Base-by-base conservation (phyloP, 2,113 vertebrate species). In the Tychaedon coryphoeus region DNA sequence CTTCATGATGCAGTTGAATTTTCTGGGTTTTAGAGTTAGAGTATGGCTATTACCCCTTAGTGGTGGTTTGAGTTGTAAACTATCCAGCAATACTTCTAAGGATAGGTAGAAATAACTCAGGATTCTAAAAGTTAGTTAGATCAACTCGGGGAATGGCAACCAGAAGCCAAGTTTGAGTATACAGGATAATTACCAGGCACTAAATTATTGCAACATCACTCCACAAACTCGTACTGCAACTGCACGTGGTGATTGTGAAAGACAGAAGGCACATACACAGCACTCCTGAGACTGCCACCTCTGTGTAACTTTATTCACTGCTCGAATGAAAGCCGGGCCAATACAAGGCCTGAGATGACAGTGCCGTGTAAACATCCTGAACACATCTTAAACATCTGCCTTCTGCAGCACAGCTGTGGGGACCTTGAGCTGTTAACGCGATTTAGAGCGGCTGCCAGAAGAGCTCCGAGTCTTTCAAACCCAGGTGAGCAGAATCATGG, bases 231-330 rank as follows among this genome's bases (percentile, higher is more conserved):
- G 40, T 12, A 8, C 17, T 45, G 79, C 58, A 67, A 75, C 3
- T 54, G 24, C 57, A 11, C 10, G 0, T 0, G 0, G 10, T 16
- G 45, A 25, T 9, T 86, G 82, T 9, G 83, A 75, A 88, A 92
- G 0, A 20, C 92, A 60, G 12, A 10, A n/a, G 34, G 17, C 14
- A 43, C 16, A 1, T 0, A 10, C 10, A 7, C 23, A 8, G 1
- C 9, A 5, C 20, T 34, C 6, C 17, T 2, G 5, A 1, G 28
- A 70, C 42, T 26, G 19, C 33, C 33, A 15, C 0, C 1, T 3
- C 70, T 17, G 23, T 1, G 2, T 4, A 4, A 36, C 6, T 58
- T 29, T 14, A 29, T 20, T 38, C 23, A 20, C 4, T 4, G 4
- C 0, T 2, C 9, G 1, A 29, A 60, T 1, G 29, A 8, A 19